Evolutionary conservation across 2,888 invertebrate species (phyloP), one percentile per base, ranked within the genome.

Genomic region (Venustoraphidia nigricollis): DNA sequence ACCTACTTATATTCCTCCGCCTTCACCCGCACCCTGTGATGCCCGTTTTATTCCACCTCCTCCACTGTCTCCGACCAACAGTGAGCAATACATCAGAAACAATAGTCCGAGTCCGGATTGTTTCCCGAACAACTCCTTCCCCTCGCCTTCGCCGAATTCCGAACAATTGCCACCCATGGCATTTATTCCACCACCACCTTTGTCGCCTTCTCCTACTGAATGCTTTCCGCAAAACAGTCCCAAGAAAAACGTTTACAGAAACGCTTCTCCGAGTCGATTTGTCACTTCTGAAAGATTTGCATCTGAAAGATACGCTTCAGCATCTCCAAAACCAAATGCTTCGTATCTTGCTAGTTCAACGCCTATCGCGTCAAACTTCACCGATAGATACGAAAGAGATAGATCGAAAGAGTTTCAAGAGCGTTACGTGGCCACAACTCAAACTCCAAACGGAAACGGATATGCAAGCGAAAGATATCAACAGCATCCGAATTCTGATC

Each of bases 1-100:
- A 52, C 45, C 39, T 65, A 66, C 71, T 54, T 71, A 70, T 50
- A 68, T 72, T 62, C 73, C 73, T 52, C 75, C 75, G 48, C 74
- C 75, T 27, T 73, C 73, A 45, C 74, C 75, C 47, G 74, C 74
- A 48, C 75, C 74, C 13, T 67, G 71, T 37, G 69, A 67, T 59
- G 73, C 73, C 56, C 64, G 71, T 44, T 72, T 71, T 59, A 76
- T 79, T 56, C 78, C 79, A 45, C 71, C 72, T 58, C 77, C 80
- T 58, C 79, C 79, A 61, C 66, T 79, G 58, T 77, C 78, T 60
- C 78, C 77, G 63, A 73, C 74, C 49, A 65, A 63, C 53, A 61
- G 60, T 11, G 45, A 45, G n/a, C 13, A 44, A 36, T 37, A 34
- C 35, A 44, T 27, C 6, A 27, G 27, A 6, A 27, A 27, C 27